A percentile compares a stretch with the other conserved stretches of the same genome.
Conservation (phyloP, 1,140 invertebrate genomes). For the Telenomus remus region DNA sequence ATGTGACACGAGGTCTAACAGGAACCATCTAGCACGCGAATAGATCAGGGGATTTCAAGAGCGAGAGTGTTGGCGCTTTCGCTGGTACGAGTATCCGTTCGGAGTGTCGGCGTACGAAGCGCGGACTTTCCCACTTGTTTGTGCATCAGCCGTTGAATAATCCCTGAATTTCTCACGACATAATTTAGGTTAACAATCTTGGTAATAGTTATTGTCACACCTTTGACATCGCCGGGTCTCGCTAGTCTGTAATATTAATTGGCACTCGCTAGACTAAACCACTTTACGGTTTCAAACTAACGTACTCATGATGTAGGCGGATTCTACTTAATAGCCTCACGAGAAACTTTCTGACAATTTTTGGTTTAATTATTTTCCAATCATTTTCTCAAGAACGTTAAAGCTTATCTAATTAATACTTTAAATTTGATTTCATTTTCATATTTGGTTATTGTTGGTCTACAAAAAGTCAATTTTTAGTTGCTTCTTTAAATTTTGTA, state of each 20-base stretch:
- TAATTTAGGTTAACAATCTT: slow-evolving; percentile 43
- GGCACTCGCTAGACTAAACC: slow-evolving; percentile 10
- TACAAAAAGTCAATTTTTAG: too few relatives aligned
- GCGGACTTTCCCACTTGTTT: slow-evolving; percentile 50
- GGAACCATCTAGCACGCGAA: slow-evolving; percentile 44
- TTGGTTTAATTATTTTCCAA: neutral
- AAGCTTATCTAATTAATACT: too few relatives aligned
- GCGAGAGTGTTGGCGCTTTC: slow-evolving; percentile 44
- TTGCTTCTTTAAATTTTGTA: too few relatives aligned
- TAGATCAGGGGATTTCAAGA: slow-evolving; percentile 45
- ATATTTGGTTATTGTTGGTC: too few relatives aligned
- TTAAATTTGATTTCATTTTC: too few relatives aligned
- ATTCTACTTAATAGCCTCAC: neutral
- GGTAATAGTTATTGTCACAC: slow-evolving; percentile 45
- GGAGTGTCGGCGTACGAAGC: slow-evolving; percentile 42
- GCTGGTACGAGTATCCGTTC: slow-evolving; percentile 43
- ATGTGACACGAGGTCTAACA: slow-evolving; percentile 36
- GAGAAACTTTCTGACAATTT: slow-evolving; percentile 3
- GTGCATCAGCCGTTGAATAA: slow-evolving; percentile 40
- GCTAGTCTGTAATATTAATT: slow-evolving; percentile 15
- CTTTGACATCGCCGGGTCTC: slow-evolving; percentile 28
- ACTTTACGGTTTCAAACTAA: slow-evolving; percentile 6
- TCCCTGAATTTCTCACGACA: slow-evolving; percentile 43
- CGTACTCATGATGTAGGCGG: slow-evolving; percentile 1
- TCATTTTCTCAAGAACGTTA: too few relatives aligned